Evolutionary conservation across 1,140 invertebrate species (phyloP), one percentile per base, ranked within the genome.

Genomic region (Rhizoglyphus robini): DNA sequence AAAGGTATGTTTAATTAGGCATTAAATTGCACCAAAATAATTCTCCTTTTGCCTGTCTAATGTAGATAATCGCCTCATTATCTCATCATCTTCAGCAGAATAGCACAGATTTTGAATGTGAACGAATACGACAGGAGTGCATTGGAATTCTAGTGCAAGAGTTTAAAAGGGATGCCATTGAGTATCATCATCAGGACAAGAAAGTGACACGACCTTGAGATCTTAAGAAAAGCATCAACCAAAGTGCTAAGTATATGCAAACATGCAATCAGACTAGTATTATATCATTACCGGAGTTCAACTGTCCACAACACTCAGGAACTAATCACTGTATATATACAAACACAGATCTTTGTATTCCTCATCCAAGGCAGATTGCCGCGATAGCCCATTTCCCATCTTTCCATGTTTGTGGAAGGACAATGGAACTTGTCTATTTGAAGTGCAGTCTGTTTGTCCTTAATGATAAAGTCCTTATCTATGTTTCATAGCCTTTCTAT

Each of bases 21-120:
- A 5, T 11, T 31, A 29, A 59, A 31, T 30, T 59, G 4, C 18
- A 59, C 4, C 4, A 29, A 20, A 27, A 29, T 20, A 34, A 32
- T 29, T 60, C 15, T 60, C 2, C 31, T 60, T 60, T 34, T 60
- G n/a, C 15, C 29, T 11, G 5, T 18, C 54, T 18, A n/a, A 3
- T 3, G n/a, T 32, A 60, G 58, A 60, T 60, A 27, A 60, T 60
- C 3, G 58, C 58, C 15, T 60, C 58, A 46, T 46, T 60, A 34
- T 34, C 58, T 11, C 30, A 60, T 23, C 32, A 38, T 46, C 58
- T 60, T 23, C 32, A 34, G 23, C 29, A 13, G 15, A 51, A 51
- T 3, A 34, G 58, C 27, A 32, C 58, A 27, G 58, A 60, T n/a
- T 13, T 20, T n/a, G 58, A 60, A 46, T n/a, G 15, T 46, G 58